Percentiles rank a stretch among this genome's conserved stretches.
Conservation (phyloP, 2,888 invertebrate genomes). For the Ophion ellenae region DNA sequence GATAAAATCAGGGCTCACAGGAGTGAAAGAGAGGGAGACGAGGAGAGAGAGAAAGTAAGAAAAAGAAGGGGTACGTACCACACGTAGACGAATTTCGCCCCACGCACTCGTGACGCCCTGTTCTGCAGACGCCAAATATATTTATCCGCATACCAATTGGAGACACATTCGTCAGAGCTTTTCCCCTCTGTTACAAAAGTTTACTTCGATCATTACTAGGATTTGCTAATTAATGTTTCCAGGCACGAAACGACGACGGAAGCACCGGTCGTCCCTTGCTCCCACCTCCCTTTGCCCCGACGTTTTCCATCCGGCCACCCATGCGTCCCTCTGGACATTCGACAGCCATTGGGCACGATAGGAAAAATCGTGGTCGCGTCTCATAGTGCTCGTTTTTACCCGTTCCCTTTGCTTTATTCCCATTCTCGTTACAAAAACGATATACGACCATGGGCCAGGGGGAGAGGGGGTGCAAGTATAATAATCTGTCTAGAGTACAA, state of each 20-base stretch:
- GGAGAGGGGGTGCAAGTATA: background rate
- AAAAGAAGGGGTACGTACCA: slow-evolving; percentile 56
- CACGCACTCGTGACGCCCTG: slow-evolving; percentile 44
- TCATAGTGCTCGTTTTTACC: slow-evolving; percentile 6
- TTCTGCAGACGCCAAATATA: slow-evolving; percentile 57
- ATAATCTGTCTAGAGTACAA: slow-evolving; percentile 18
- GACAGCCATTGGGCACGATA: background rate
- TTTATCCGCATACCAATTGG: background rate
- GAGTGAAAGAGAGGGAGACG: slow-evolving; percentile 25
- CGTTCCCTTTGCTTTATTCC: background rate
- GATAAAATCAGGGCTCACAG: background rate
- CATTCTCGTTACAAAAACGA: slow-evolving; percentile 5
- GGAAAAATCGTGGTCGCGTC: background rate
- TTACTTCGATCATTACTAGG: slow-evolving; percentile 82
- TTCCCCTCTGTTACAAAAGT: slow-evolving; percentile 76
- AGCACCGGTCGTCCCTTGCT: slow-evolving; percentile 69
- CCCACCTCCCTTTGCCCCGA: slow-evolving; percentile 66
- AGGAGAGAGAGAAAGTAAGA: slow-evolving; percentile 42
- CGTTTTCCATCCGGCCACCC: slow-evolving; percentile 69
- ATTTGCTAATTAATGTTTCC: slow-evolving; percentile 83
- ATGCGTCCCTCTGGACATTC: slow-evolving; percentile 5
- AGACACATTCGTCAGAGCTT: slow-evolving; percentile 35
- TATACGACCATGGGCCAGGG: background rate
- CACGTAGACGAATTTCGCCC: slow-evolving; percentile 52
- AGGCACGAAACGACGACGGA: slow-evolving; percentile 77